A percentile compares a stretch with the other conserved stretches of the same genome.
phyloP scores from a whole-genome alignment of 2,888 invertebrate species.

The Melanargia galathea region DNA sequence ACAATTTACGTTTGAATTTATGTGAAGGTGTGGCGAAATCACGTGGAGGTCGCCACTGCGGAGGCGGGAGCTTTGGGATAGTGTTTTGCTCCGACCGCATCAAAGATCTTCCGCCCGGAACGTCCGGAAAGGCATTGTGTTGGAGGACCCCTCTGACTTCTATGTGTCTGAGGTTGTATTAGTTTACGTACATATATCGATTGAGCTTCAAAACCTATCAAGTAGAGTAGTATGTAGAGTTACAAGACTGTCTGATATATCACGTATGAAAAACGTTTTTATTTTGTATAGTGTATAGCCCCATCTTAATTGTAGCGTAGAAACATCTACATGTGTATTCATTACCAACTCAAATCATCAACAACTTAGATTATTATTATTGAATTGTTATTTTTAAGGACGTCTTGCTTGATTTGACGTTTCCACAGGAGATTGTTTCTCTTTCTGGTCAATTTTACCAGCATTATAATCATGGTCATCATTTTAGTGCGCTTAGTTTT shows the following conservation, averaged over 20 bases:
- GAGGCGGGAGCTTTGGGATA: conserved; percentile 8
- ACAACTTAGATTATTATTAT: no score
- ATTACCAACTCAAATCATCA: background rate
- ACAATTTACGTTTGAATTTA: conserved; percentile 8
- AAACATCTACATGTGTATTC: background rate
- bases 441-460: background rate
- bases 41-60: background rate
- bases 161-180: conserved; percentile 4
- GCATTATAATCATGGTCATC: background rate
- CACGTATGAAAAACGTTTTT: background rate
- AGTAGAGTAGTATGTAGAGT: background rate
- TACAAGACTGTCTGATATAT: background rate
- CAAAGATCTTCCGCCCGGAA: conserved; percentile 16
- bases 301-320: background rate
- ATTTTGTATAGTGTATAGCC: background rate
- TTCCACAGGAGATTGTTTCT: background rate
- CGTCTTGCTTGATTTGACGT: background rate
- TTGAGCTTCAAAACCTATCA: conserved; percentile 2
- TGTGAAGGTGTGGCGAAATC: conserved; percentile 4
- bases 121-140: conserved; percentile 8
- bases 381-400: no score
- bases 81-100: conserved; percentile 16
- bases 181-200: background rate
- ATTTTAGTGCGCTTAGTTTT: background rate
- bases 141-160: conserved; percentile 4